phyloP scores from a whole-genome alignment of 2,888 invertebrate species.

The Xestobium rufovillosum region DNA sequence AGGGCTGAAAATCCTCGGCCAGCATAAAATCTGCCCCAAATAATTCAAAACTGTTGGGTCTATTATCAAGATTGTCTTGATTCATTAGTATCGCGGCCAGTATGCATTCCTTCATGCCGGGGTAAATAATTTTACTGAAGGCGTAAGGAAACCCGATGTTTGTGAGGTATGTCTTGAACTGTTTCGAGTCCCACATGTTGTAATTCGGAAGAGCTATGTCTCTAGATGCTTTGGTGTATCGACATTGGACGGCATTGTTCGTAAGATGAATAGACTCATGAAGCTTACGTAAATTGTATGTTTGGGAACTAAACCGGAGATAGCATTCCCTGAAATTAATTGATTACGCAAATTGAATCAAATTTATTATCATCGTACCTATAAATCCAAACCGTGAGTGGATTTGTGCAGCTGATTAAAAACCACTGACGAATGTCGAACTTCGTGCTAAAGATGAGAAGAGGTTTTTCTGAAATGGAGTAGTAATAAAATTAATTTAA shows the following conservation, averaged over 20 bases:
- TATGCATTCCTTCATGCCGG: constrained; percentile 77
- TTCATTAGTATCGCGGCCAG: constrained; percentile 73
- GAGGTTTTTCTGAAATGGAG: constrained; percentile 57
- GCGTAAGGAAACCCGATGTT: constrained; percentile 51
- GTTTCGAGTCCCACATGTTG: constrained; percentile 79
- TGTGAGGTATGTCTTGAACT: constrained; percentile 54
- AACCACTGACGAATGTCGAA: constrained; percentile 91
- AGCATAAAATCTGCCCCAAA: constrained; percentile 92
- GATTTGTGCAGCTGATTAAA: constrained; percentile 68
- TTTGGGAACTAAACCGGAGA: constrained; percentile 78
- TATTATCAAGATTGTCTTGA: constrained; percentile 60
- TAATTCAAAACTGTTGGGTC: constrained; percentile 75
- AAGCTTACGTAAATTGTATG: constrained; percentile 67
- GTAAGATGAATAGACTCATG: constrained; percentile 83
- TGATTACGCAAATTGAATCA: not conserved
- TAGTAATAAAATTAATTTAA: too few species aligned
- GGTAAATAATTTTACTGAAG: constrained; percentile 72
- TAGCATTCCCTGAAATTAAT: constrained; percentile 58
- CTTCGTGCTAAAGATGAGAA: constrained; percentile 77
- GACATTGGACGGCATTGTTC: constrained; percentile 79
- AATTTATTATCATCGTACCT: constrained; percentile 43
- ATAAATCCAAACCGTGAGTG: constrained; percentile 81
- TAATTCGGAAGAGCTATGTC: constrained; percentile 60
- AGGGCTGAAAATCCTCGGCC: constrained; percentile 75
- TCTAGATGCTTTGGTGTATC: constrained; percentile 52